Percentiles rank a stretch among this genome's conserved stretches.
These are phyloP conservation scores for Orchestia grillus DNA, from an alignment of 1,140 invertebrate genomes.

Conservation along the genomic window DNA sequence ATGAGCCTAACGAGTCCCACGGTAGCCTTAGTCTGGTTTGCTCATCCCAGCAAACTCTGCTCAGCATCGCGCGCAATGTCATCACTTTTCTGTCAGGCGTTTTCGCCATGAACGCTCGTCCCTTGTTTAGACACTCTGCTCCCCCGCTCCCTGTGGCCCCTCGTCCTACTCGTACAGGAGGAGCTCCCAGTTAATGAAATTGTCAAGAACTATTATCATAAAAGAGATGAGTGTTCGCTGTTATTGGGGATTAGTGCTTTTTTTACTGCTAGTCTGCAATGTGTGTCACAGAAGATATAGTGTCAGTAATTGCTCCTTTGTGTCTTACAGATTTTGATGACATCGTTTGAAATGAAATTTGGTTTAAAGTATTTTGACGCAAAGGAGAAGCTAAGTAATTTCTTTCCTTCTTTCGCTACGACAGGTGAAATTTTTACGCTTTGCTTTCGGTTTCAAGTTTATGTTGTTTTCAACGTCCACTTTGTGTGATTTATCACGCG, in stretches of 20 bases:
- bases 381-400: no score
- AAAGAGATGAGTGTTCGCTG: neutral
- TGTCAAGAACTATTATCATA: neutral
- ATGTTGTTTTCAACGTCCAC: no score
- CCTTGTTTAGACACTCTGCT: neutral
- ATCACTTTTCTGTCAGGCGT: neutral
- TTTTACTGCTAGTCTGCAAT: neutral
- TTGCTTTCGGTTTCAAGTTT: no score
- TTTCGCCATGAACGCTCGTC: no score
- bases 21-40: neutral
- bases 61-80: neutral
- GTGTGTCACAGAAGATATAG: neutral
- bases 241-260: neutral
- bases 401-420: no score
- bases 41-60: neutral
- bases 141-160: neutral
- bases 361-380: no score
- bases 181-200: neutral
- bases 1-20: neutral
- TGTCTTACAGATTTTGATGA: no score
- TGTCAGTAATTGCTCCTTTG: no score
- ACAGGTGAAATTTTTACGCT: no score
- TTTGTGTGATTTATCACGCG: no score
- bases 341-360: no score
- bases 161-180: neutral